These are phyloP conservation scores for Cryptus armator DNA, from an alignment of 2,888 invertebrate species.

Conservation along the genomic window DNA sequence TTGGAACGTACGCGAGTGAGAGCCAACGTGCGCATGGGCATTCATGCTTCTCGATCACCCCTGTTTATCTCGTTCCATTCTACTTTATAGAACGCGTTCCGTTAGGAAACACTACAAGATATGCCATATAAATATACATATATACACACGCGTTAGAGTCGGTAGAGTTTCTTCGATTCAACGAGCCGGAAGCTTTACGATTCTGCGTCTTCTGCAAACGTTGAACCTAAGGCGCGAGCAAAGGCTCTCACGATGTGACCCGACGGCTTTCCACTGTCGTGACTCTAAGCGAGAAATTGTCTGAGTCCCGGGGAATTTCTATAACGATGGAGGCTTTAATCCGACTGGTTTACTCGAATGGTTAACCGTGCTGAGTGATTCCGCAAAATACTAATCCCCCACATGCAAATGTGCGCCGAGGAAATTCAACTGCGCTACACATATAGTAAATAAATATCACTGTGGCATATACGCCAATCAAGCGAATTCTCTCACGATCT, in stretches of 20 bases:
- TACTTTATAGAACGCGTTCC: slow-evolving; percentile 41
- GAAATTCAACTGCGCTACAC: not conserved
- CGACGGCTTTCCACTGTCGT: slow-evolving; percentile 38
- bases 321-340: slow-evolving; percentile 46
- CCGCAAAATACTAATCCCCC: slow-evolving; percentile 63
- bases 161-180: slow-evolving; percentile 54
- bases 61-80: slow-evolving; percentile 49
- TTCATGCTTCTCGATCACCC: not conserved
- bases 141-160: slow-evolving; percentile 13
- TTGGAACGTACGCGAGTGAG: slow-evolving; percentile 21
- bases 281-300: slow-evolving; percentile 57
- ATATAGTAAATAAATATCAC: not conserved
- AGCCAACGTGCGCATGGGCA: not conserved
- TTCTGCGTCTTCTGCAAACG: slow-evolving; percentile 30
- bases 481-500: slow-evolving; percentile 35
- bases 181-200: slow-evolving; percentile 65
- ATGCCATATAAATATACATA: slow-evolving; percentile 8
- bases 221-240: slow-evolving; percentile 21
- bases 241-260: slow-evolving; percentile 51
- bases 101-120: not conserved
- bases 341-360: slow-evolving; percentile 57
- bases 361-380: slow-evolving; percentile 53
- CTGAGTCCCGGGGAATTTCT: slow-evolving; percentile 34
- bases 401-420: slow-evolving; percentile 48
- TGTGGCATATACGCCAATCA: slow-evolving; percentile 20